A percentile compares a stretch with the other conserved stretches of the same genome.
Conservation (phyloP, 2,797 vertebrate species). For the Notolepis coatsorum region DNA sequence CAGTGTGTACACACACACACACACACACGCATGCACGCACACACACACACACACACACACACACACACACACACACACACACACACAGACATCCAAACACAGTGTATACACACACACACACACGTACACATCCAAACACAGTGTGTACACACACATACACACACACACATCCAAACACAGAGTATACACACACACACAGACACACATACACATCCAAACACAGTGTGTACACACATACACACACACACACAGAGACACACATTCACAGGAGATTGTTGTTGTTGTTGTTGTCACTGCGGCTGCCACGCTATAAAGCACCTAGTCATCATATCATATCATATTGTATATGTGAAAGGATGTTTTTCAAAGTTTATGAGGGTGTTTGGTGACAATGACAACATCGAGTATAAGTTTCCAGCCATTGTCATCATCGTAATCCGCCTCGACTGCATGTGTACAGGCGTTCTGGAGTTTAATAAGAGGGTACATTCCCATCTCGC, state of each 20-base stretch:
- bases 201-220: not conserved
- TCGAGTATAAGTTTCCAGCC: conserved; percentile 62
- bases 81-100: no score
- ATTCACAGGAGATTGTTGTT: conserved; percentile 41
- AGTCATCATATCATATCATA: conserved; percentile 39
- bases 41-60: no score
- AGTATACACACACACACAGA: not conserved
- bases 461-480: conserved; percentile 43
- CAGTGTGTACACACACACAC: no score
- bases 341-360: conserved; percentile 61
- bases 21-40: no score
- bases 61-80: no score
- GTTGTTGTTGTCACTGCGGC: conserved; percentile 53
- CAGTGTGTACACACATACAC: conserved; percentile 7
- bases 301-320: conserved; percentile 29
- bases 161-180: no score
- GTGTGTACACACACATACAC: no score
- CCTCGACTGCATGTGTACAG: conserved; percentile 2
- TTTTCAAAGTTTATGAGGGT: conserved; percentile 60
- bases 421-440: conserved; percentile 73
- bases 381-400: conserved; percentile 40
- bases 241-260: conserved; percentile 46
- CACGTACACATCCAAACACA: no score
- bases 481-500: conserved; percentile 45
- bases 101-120: no score